phyloP scores from a whole-genome alignment of 2,888 invertebrate species.

The Lithophane leautieri region DNA sequence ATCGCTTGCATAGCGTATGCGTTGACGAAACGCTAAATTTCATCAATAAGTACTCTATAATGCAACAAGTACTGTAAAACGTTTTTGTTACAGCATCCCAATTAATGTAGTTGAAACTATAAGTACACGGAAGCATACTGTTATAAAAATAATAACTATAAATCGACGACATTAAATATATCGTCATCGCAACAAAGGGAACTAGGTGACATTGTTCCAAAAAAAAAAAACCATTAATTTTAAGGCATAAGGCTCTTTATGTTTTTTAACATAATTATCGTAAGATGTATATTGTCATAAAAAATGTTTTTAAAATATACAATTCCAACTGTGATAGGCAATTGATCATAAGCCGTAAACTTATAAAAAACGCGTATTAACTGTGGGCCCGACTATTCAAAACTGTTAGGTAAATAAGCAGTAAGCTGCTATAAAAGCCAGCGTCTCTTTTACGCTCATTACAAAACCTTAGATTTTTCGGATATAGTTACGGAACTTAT shows the following conservation, averaged over 20 bases:
- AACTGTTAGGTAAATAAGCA: conserved; percentile 48
- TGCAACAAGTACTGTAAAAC: background rate
- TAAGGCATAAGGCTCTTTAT: conserved; percentile 27
- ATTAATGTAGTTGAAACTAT: conserved; percentile 51
- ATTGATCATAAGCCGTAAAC: conserved; percentile 42
- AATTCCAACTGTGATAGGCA: conserved; percentile 54
- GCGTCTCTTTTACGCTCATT: conserved; percentile 46
- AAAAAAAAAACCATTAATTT: conserved; percentile 36
- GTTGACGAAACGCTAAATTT: background rate
- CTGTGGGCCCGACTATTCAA: conserved; percentile 14
- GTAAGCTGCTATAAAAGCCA: conserved; percentile 6
- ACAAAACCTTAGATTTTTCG: background rate
- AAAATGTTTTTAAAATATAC: conserved; percentile 34
- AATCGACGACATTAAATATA: conserved; percentile 2
- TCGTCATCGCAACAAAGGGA: background rate
- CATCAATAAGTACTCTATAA: background rate
- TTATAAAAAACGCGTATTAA: conserved; percentile 25
- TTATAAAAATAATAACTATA: conserved; percentile 16
- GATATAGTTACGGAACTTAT: background rate
- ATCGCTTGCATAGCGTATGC: background rate
- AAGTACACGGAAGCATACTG: conserved; percentile 39
- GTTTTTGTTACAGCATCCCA: background rate
- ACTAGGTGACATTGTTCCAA: conserved; percentile 14
- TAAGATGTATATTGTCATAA: conserved; percentile 59
- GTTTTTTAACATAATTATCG: conserved; percentile 43